Percentiles rank a stretch among this genome's conserved stretches.
Conservation (phyloP, 2,113 vertebrate species). For the Melierax canorus region DNA sequence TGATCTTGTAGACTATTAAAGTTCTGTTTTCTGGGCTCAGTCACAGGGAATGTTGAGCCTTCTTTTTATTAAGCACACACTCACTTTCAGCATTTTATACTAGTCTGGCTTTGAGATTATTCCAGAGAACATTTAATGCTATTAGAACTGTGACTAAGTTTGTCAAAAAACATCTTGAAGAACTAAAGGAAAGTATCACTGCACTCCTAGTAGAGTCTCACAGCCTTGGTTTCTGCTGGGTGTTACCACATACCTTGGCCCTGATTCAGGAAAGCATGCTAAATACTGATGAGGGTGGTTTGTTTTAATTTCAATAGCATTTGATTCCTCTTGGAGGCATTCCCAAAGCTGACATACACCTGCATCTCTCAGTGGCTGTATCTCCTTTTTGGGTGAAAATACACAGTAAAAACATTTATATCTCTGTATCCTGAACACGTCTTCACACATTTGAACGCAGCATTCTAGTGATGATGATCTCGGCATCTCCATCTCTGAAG, state of each 20-base stretch:
- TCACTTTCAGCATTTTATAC: neutral
- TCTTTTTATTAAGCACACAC: neutral
- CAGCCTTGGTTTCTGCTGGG: neutral
- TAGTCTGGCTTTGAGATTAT: neutral
- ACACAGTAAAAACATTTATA: neutral
- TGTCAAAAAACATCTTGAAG: neutral
- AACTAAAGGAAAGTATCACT: neutral
- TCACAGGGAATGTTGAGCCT: neutral
- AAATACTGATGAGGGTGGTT: constrained; percentile 17
- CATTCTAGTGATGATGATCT: neutral
- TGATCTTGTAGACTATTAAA: neutral
- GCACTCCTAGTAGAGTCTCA: neutral
- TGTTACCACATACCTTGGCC: neutral
- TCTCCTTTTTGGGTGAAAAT: neutral
- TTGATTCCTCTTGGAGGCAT: constrained; percentile 26
- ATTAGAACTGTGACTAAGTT: neutral
- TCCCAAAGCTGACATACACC: constrained; percentile 41
- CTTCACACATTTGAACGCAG: neutral
- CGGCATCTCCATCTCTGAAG: neutral
- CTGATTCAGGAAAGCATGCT: constrained; percentile 10
- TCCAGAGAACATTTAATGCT: neutral
- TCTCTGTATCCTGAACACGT: neutral
- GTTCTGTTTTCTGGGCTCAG: neutral
- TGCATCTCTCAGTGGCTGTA: constrained; percentile 29
- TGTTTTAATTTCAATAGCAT: constrained; percentile 44